Percentiles rank a stretch among this genome's conserved stretches.
Conservation (phyloP, 2,888 invertebrate genomes). For the Pharmacophagus antenor region DNA sequence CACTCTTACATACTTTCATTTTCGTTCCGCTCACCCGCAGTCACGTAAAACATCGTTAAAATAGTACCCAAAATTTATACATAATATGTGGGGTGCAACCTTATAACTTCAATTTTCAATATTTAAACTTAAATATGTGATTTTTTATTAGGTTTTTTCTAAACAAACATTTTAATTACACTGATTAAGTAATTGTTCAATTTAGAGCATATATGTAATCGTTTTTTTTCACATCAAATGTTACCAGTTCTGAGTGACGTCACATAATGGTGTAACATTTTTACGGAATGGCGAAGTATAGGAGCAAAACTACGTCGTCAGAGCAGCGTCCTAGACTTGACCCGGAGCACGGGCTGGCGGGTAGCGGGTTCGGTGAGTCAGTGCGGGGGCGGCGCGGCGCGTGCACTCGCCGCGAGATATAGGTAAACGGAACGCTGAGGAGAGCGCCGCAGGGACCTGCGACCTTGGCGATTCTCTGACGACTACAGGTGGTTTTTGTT, state of each 20-base stretch:
- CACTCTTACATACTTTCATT: slow-evolving; percentile 52
- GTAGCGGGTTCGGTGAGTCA: slow-evolving; percentile 36
- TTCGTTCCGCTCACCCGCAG: slow-evolving; percentile 39
- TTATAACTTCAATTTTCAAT: no score
- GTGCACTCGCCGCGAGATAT: slow-evolving; percentile 77
- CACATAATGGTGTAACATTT: slow-evolving; percentile 23
- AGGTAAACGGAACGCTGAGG: slow-evolving; percentile 76
- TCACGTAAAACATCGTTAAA: not conserved
- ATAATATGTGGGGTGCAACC: no score
- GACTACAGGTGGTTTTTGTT: slow-evolving; percentile 80
- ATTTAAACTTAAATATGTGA: no score
- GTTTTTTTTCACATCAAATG: no score
- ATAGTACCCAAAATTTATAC: not conserved
- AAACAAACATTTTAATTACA: no score
- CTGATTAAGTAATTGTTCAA: no score
- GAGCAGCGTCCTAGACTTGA: slow-evolving; percentile 60
- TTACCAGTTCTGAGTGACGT: slow-evolving; percentile 1
- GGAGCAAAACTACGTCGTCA: slow-evolving; percentile 40
- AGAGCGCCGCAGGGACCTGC: slow-evolving; percentile 70
- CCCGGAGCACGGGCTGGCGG: slow-evolving; percentile 44
- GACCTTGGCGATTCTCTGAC: slow-evolving; percentile 76
- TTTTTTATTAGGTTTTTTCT: no score
- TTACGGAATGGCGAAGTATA: slow-evolving; percentile 9
- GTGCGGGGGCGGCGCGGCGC: slow-evolving; percentile 62
- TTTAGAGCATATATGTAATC: no score